Evolutionary conservation across 2,797 vertebrate species (phyloP), one percentile per base, ranked within the genome.

Genomic region (Gila robusta): DNA sequence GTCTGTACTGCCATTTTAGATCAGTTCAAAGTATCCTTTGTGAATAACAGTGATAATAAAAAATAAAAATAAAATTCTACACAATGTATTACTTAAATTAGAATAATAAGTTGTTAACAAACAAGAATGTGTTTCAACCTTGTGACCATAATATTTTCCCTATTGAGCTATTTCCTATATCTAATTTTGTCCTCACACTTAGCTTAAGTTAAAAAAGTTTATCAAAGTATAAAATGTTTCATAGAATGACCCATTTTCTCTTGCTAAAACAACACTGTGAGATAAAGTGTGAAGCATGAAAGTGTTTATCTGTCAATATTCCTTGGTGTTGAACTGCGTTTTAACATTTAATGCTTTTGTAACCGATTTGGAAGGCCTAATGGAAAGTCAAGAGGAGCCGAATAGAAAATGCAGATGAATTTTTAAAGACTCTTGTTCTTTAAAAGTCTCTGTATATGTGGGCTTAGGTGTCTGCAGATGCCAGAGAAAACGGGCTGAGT

Each of bases 301-400:
- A 62, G n/a, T 64, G 77, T 64, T 85, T 84, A 62, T 74, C 72
- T 74, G 19, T 81, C 79, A 44, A 79, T 85, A 74, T 67, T 59
- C 32, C 44, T 44, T 16, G 32, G 82, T 28, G 56, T 88, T 10
- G 67, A 79, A 28, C 32, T 73, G 21, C 9, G 14, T 73, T 39
- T 86, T 69, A 84, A 85, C 86, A 64, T 87, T 89, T 87, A 44
- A 84, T 84, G 81, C 49, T 49, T 85, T 70, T 69, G 52, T 64
- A 84, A 81, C 23, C 19, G 26, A 69, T 85, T 81, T 47, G 49
- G 28, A 64, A 62, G 79, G 56, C 59, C 66, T 47, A 81, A 81
- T 79, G 73, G 56, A 82, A 12, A 72, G 39, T n/a, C 37, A 49
- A 62, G 73, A 67, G 28, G 32, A 52, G 10, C 26, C 64, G 49